Evolutionary conservation across 2,888 invertebrate genomes (phyloP), one percentile per base, ranked within the genome.

Genomic region (Omphaloscelis lunosa): DNA sequence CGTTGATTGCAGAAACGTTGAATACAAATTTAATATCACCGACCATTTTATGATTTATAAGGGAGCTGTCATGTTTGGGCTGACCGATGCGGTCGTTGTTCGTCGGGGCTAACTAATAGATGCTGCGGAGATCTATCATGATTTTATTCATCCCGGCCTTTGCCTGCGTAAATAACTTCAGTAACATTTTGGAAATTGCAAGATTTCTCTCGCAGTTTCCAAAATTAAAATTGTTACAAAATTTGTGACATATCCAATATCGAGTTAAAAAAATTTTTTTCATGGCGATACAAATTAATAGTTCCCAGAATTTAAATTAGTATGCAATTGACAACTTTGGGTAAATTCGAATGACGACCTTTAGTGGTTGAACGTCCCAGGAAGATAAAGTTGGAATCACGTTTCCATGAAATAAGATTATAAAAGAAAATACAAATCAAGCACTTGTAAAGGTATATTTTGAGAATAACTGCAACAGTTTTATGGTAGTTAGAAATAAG

Each of bases 1-100:
- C 90, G 91, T 87, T 92, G 91, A 92, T 91, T 91, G 90, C 88
- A 88, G 84, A 83, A 87, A 85, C 80, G 88, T 91, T 90, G 90
- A 89, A 91, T 91, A 89, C 86, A 89, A 88, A 89, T 91, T 90
- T 91, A 90, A 91, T 92, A 91, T 86, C 85, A 79, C 77, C 72
- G 73, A 76, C 86, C 83, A 85, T 84, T 83, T 85, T 85, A 90
- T 92, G 89, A 92, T 90, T 90, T 90, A 91, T 88, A 78, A 78
- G 63, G 65, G 69, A 73, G 77, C 77, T 83, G 85, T 86, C 86
- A 72, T 78, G 77, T 80, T 85, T 56, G 67, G 82, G 72, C 65
- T 79, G 72, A 82, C 83, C 68, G 79, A 79, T 83, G 70, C 12
- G 61, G 56, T 78, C 48, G 68, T 85, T 80, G 78, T 80, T 85